A percentile compares a stretch with the other conserved stretches of the same genome.
phyloP scores from a whole-genome alignment of 2,888 invertebrate species.

The Pasiphila rectangulata region DNA sequence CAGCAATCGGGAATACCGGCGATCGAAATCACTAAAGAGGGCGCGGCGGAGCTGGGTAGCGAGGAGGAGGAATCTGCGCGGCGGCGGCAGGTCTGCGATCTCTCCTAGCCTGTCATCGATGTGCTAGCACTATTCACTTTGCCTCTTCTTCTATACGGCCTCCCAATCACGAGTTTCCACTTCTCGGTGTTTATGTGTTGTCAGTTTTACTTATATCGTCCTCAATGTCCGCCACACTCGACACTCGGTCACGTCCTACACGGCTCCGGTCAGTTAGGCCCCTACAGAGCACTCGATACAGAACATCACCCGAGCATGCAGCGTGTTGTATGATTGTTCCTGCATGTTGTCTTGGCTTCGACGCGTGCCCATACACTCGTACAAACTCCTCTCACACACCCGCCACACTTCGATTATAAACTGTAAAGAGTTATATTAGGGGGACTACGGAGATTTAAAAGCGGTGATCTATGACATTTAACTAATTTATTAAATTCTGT shows the following conservation, averaged over 20 bases:
- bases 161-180: conserved; percentile 73
- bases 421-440: conserved; percentile 32
- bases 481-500: conserved; percentile 49
- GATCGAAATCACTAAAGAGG: conserved; percentile 91
- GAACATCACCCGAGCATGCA: conserved; percentile 70
- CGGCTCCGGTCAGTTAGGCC: conserved; percentile 29
- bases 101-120: conserved; percentile 75
- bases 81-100: conserved; percentile 78
- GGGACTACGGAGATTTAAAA: conserved; percentile 35
- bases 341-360: conserved; percentile 80
- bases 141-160: conserved; percentile 71
- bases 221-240: conserved; percentile 64
- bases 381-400: conserved; percentile 60
- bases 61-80: conserved; percentile 82
- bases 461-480: conserved; percentile 39
- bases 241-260: conserved; percentile 52
- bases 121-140: conserved; percentile 78
- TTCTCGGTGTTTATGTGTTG: conserved; percentile 76
- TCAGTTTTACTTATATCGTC: conserved; percentile 68
- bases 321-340: conserved; percentile 72
- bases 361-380: conserved; percentile 51
- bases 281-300: conserved; percentile 73
- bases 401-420: conserved; percentile 45
- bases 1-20: conserved; percentile 81
- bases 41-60: conserved; percentile 84